Conservation (phyloP, 2,888 invertebrate species). For the Yponomeuta sedellus region DNA sequence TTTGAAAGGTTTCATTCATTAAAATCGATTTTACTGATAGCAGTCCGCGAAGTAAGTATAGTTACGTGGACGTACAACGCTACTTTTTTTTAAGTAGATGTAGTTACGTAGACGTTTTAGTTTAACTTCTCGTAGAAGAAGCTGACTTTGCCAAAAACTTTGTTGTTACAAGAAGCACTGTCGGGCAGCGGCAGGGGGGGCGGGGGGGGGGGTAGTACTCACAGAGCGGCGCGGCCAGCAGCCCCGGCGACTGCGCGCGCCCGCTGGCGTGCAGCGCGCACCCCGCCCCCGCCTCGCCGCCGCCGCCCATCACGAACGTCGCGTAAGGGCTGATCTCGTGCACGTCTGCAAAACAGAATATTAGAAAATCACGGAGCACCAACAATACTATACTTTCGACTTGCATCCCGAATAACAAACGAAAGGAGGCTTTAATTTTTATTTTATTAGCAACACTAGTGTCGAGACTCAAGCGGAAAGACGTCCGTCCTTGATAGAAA, state of each 20-base stretch:
- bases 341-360: constrained; percentile 38
- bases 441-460: too few relatives aligned
- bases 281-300: constrained; percentile 51
- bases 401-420: too few relatives aligned
- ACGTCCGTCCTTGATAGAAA: too few relatives aligned
- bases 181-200: not conserved
- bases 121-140: constrained; percentile 25
- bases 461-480: too few relatives aligned
- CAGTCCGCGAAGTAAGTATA: too few relatives aligned
- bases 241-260: constrained; percentile 38
- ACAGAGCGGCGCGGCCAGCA: constrained; percentile 41
- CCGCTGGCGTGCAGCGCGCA: constrained; percentile 51
- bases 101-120: constrained; percentile 31
- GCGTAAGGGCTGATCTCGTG: constrained; percentile 87
- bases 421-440: too few relatives aligned
- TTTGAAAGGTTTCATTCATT: too few relatives aligned
- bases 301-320: constrained; percentile 81
- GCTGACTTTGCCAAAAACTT: not conserved
- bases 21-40: too few relatives aligned
- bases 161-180: not conserved
- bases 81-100: too few relatives aligned
- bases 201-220: too few relatives aligned
- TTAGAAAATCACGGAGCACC: constrained; percentile 20
- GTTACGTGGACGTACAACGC: too few relatives aligned
- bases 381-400: too few relatives aligned